Evolutionary conservation across 2,113 vertebrate genomes (phyloP).

Genomic region (Lophochroa leadbeateri): DNA sequence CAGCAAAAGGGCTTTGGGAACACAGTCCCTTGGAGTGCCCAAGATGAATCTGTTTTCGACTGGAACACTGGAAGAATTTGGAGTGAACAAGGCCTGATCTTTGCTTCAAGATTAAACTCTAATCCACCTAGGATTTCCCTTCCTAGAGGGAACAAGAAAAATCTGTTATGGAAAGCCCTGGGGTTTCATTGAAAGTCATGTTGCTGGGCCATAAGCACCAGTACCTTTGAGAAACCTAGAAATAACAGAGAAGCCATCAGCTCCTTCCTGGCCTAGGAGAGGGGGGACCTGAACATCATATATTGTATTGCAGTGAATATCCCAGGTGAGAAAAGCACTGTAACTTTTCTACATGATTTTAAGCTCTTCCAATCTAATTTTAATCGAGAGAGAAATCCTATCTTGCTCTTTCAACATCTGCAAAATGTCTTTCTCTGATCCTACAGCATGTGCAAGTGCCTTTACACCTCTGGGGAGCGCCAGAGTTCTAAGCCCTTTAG

Average conservation of each 20-base stretch:
- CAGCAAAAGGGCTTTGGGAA: not conserved
- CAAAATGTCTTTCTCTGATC: not conserved
- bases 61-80: not conserved
- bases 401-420: not conserved
- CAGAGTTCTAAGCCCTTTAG: not conserved
- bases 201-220: not conserved
- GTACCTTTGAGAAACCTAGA: not conserved
- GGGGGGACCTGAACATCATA: not conserved
- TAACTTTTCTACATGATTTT: not conserved
- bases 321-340: not conserved
- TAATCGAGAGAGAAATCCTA: not conserved
- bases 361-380: not conserved
- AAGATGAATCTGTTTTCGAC: rapidly evolving
- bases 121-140: not conserved
- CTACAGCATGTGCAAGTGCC: not conserved
- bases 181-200: not conserved
- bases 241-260: not conserved
- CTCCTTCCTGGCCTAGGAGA: not conserved
- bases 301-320: not conserved
- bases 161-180: not conserved
- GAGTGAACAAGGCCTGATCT: not conserved
- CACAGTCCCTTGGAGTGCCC: not conserved
- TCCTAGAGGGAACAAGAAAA: not conserved
- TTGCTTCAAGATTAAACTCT: not conserved
- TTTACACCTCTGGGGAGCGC: not conserved